These are phyloP conservation scores for Drosophila pruinosa DNA, from an alignment of 1,140 invertebrate genomes.

Conservation along the genomic window DNA sequence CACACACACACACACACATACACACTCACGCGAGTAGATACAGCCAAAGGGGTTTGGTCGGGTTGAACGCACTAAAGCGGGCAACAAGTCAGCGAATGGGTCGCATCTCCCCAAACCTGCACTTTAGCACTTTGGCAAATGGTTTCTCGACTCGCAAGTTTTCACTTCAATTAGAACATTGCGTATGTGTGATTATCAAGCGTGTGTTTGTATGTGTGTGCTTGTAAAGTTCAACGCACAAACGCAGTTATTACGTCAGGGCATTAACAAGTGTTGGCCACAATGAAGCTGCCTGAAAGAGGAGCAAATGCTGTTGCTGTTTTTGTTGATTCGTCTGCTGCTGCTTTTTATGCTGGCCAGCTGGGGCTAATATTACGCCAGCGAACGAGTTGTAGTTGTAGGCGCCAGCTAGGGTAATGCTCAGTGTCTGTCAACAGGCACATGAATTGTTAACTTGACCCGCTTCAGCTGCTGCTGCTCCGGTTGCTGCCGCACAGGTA, in stretches of 20 bases:
- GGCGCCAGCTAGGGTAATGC: conserved; percentile 7
- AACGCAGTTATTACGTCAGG: conserved; percentile 30
- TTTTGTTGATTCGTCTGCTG: background rate
- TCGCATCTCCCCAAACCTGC: background rate
- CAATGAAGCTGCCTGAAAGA: background rate
- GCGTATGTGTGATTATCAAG: conserved; percentile 4
- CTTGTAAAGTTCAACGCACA: conserved; percentile 18
- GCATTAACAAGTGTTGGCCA: background rate
- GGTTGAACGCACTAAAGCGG: conserved; percentile 36
- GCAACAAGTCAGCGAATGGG: background rate
- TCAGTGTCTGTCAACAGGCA: conserved; percentile 43
- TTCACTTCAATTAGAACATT: conserved; percentile 61
- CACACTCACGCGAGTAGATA: background rate
- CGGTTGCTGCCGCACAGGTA: conserved; percentile 28
- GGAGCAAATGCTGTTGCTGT: background rate
- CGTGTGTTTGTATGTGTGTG: conserved; percentile 7
- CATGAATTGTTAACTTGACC: conserved; percentile 44
- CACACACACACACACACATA: background rate
- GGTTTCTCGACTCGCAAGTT: conserved; percentile 28
- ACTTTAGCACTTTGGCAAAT: conserved; percentile 10
- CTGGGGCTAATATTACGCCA: conserved; percentile 12
- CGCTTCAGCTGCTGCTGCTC: background rate
- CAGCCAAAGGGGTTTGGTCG: conserved; percentile 34
- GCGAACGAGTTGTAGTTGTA: background rate
- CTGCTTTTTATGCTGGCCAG: background rate